Conservation (phyloP, 2,888 invertebrate species). For the Agrotis segetum region DNA sequence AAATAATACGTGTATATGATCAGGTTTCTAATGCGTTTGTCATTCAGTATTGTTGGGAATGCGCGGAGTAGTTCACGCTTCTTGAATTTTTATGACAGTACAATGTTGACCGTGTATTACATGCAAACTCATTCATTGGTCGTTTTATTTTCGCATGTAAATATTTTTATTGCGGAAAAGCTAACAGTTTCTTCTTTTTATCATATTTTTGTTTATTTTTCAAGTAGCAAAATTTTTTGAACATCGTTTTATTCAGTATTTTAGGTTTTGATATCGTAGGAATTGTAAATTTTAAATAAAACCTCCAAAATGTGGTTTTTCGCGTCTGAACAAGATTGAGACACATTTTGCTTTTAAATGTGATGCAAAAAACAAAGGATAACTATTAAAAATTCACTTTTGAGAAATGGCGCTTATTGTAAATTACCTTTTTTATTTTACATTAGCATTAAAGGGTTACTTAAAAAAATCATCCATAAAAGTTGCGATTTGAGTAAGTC, state of each 20-base stretch:
- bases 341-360: not conserved
- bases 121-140: constrained; percentile 42
- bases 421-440: not conserved
- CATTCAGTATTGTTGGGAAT: constrained; percentile 50
- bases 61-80: constrained; percentile 33
- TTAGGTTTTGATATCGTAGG: not conserved
- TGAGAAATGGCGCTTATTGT: not conserved
- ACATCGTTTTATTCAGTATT: not conserved
- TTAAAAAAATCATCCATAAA: not conserved
- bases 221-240: no score
- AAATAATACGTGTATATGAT: constrained; percentile 44
- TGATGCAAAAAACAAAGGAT: fast-evolving
- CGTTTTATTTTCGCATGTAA: constrained; percentile 17
- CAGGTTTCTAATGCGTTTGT: constrained; percentile 43
- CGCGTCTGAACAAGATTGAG: not conserved
- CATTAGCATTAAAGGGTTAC: not conserved
- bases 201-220: not conserved
- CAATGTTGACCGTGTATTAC: constrained; percentile 39
- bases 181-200: not conserved
- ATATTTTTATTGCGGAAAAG: not conserved
- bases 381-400: not conserved
- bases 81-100: constrained; percentile 50
- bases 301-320: not conserved
- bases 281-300: not conserved
- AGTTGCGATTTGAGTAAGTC: not conserved